Evolutionary conservation across 2,113 vertebrate species (phyloP), one percentile per base, ranked within the genome.

Genomic region (Aix galericulata): DNA sequence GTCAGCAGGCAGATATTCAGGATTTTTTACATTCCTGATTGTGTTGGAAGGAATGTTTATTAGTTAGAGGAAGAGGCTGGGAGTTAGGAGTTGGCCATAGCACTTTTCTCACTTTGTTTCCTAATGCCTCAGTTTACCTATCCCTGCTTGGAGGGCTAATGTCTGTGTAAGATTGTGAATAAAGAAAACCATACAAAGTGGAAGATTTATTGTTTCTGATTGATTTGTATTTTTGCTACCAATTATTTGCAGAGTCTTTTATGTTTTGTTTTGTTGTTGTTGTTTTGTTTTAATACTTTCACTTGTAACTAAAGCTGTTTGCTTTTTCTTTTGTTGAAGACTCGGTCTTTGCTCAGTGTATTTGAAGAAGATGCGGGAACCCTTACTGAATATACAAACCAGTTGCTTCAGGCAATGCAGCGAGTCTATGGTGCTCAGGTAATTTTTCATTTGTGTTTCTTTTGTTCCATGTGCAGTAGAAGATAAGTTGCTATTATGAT

Each of bases 311-410:
- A 26, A 97, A 90, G 25, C 14, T 0, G 1, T 73, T 71, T 52
- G 16, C 11, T 71, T 86, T 89, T 90, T 82, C 38, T 97, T 93
- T 94, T 55, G 2, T 83, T 50, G 26, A 97, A 99, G 99, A 99
- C 99, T 63, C 99, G 99, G 36, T 99, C 99, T 64, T 95, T 99
- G 96, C 98, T 99, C 91, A 99, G 99, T 44, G 99, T 99, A 11
- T 99, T 99, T 97, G 99, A 99, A 91, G 99, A 99, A 95, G 99
- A 99, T 99, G 98, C 99, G 4, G 98, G 98, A 74, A 99, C 99
- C 7, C 99, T 99, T 48, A 99, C 99, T 4, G 99, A 99, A n/a
- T 99, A 99, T 82, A 99, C 99, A 93, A 99, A 99, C 97, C 98
- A 99, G 97, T 98, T 99, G 95, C 98, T 99, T 44, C 99, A 99